Percentiles rank a stretch among this genome's conserved stretches.
These are phyloP conservation scores for Anthophora plumipes DNA, from an alignment of 2,888 invertebrate genomes.

Conservation along the genomic window DNA sequence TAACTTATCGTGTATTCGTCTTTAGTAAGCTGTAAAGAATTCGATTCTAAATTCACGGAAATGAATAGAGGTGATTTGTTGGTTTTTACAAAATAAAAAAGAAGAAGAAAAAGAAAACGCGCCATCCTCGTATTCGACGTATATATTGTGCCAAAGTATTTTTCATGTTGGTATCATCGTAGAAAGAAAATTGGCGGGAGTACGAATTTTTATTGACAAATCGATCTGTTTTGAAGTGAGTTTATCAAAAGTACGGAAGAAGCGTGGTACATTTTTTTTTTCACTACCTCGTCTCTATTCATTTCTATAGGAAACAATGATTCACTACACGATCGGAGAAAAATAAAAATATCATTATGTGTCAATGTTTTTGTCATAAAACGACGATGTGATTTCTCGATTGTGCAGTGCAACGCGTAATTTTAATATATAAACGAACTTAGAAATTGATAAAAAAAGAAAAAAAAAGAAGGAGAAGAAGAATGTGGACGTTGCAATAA, in stretches of 20 bases:
- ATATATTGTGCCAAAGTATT: constrained; percentile 67
- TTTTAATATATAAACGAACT: constrained; percentile 48
- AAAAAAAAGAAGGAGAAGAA: constrained; percentile 8
- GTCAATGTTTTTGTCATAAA: background rate
- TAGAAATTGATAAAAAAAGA: background rate
- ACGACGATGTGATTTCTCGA: constrained; percentile 14
- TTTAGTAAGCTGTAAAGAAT: constrained; percentile 47
- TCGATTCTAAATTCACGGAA: constrained; percentile 64
- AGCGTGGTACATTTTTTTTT: background rate
- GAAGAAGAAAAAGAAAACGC: background rate
- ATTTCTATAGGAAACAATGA: constrained; percentile 9
- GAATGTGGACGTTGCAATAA: constrained; percentile 58
- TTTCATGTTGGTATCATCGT: constrained; percentile 39
- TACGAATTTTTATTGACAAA: background rate
- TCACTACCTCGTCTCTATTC: constrained; percentile 44
- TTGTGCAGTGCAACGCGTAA: constrained; percentile 33
- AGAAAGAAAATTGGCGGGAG: background rate
- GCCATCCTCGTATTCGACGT: constrained; percentile 20
- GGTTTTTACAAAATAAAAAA: background rate
- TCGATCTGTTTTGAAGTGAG: background rate
- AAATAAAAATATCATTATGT: background rate
- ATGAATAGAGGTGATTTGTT: constrained; percentile 38
- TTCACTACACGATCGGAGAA: constrained; percentile 34
- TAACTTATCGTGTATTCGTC: constrained; percentile 40
- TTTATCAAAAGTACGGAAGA: background rate